Conservation (phyloP, 1,140 invertebrate species). For the Drosophila novamexicana region DNA sequence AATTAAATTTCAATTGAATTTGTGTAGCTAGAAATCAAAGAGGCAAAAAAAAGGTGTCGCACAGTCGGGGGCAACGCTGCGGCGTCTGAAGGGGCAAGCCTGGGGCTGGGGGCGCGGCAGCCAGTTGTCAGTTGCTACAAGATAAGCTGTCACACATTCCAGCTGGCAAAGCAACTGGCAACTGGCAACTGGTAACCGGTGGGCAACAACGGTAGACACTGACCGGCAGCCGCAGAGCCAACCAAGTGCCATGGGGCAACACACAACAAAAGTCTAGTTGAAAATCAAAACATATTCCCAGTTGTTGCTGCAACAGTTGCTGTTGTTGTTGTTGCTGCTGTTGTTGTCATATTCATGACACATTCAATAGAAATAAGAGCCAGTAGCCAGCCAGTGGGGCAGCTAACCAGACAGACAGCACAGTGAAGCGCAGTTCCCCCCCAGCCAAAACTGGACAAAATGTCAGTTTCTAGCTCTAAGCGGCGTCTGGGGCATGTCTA, state of each 20-base stretch:
- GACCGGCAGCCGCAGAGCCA: slow-evolving; percentile 25
- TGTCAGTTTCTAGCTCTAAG: slow-evolving; percentile 54
- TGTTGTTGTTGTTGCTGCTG: slow-evolving; percentile 30
- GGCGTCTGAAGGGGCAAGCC: too few species aligned
- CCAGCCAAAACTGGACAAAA: slow-evolving; percentile 55
- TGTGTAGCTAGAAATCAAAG: slow-evolving; percentile 62
- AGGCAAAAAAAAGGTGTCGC: slow-evolving; percentile 49
- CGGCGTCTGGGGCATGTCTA: slow-evolving; percentile 58
- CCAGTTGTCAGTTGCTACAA: slow-evolving; percentile 79
- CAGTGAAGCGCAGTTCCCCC: slow-evolving; percentile 30
- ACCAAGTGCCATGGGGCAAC: slow-evolving; percentile 30
- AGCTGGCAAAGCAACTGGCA: slow-evolving; percentile 37
- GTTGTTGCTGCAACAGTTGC: neutral
- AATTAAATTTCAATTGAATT: slow-evolving; percentile 83
- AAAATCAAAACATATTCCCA: slow-evolving; percentile 76
- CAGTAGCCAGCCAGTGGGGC: slow-evolving; percentile 54
- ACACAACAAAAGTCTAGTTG: slow-evolving; percentile 67
- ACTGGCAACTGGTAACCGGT: slow-evolving; percentile 57
- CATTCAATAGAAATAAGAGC: slow-evolving; percentile 80
- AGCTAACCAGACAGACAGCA: slow-evolving; percentile 51
- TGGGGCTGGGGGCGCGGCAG: slow-evolving; percentile 24
- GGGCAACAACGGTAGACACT: neutral
- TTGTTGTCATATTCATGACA: slow-evolving; percentile 61
- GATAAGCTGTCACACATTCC: slow-evolving; percentile 83
- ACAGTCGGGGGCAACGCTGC: slow-evolving; percentile 62